phyloP scores from a whole-genome alignment of 1,140 invertebrate genomes.

The Monochamus saltuarius region DNA sequence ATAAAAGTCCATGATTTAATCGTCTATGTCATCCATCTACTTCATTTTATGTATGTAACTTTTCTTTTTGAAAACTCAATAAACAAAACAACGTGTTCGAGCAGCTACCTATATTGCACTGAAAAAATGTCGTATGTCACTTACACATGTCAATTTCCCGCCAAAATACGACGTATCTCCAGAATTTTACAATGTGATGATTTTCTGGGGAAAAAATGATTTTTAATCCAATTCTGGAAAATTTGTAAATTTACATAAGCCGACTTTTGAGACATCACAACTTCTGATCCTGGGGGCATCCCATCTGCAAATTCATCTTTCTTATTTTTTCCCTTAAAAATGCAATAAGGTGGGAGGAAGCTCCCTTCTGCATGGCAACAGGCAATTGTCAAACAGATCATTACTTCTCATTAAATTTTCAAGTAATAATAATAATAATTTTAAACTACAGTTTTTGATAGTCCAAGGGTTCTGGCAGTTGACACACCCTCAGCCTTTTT shows the following conservation, averaged over 20 bases:
- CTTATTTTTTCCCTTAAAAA: constrained; percentile 47
- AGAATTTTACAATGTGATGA: no score
- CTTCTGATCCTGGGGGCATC: constrained; percentile 42
- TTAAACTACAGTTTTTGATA: constrained; percentile 29
- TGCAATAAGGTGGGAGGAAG: constrained; percentile 42
- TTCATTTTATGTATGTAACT: no score
- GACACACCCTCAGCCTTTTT: constrained; percentile 39
- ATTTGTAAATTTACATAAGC: constrained; percentile 47
- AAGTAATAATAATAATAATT: constrained; percentile 38
- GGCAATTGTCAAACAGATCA: constrained; percentile 32
- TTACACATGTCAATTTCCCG: no score
- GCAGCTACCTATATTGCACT: no score
- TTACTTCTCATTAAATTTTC: constrained; percentile 28
- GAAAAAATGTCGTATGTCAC: no score
- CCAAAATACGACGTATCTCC: no score
- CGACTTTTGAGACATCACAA: constrained; percentile 48
- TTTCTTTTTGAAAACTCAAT: no score
- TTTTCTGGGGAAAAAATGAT: constrained; percentile 16
- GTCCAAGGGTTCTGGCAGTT: constrained; percentile 24
- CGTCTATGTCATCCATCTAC: no score
- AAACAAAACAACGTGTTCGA: no score
- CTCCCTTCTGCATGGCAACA: constrained; percentile 40
- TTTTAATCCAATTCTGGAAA: constrained; percentile 47
- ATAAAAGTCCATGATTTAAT: no score
- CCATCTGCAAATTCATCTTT: constrained; percentile 47